These are phyloP conservation scores for Lutjanus argentimaculatus DNA, from an alignment of 2,797 vertebrate species.

Conservation along the genomic window DNA sequence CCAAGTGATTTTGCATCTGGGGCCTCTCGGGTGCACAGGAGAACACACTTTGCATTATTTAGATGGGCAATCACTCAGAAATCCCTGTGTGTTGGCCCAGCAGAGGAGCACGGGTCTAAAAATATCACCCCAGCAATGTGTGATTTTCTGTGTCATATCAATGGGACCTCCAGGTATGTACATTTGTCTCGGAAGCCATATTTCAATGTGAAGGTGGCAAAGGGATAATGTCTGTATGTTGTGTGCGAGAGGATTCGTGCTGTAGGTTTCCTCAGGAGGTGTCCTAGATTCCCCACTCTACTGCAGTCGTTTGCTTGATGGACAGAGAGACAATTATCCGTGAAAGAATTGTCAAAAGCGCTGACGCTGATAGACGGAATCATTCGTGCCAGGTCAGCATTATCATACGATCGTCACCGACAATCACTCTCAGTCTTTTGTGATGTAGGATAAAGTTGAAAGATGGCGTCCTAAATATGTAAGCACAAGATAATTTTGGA, in stretches of 20 bases:
- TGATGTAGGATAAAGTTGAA: conserved; percentile 25
- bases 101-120: conserved; percentile 74
- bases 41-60: conserved; percentile 87
- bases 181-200: conserved; percentile 75
- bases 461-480: conserved; percentile 46
- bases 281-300: conserved; percentile 68
- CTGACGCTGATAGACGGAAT: conserved; percentile 53
- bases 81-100: conserved; percentile 78
- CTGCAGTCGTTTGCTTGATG: conserved; percentile 71
- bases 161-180: conserved; percentile 81
- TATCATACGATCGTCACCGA: conserved; percentile 38
- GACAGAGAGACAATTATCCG: conserved; percentile 74
- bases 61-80: conserved; percentile 85
- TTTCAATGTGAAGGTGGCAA: conserved; percentile 67
- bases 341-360: conserved; percentile 68
- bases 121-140: conserved; percentile 74
- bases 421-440: conserved; percentile 39
- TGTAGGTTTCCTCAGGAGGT: conserved; percentile 66
- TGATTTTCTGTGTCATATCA: conserved; percentile 75
- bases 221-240: conserved; percentile 60
- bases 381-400: conserved; percentile 69
- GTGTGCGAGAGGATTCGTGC: conserved; percentile 46
- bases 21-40: conserved; percentile 64
- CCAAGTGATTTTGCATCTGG: conserved; percentile 78
- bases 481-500: conserved; percentile 43